phyloP scores from a whole-genome alignment of 2,113 vertebrate species.

The Cephalopterus ornatus region DNA sequence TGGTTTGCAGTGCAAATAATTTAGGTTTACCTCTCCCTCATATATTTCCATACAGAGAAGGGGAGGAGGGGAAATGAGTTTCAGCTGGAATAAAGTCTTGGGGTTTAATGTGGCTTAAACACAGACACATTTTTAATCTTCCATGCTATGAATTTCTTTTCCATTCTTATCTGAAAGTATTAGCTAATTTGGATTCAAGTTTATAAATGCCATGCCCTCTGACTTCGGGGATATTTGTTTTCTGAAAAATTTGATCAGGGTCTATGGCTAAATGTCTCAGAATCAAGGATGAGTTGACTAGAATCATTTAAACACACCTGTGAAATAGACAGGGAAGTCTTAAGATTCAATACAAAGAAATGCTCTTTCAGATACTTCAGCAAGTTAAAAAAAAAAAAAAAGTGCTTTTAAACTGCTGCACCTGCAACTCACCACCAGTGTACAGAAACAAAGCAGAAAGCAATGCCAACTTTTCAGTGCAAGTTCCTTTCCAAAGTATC shows the following conservation, averaged over 20 bases:
- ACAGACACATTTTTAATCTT: neutral
- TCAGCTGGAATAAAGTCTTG: conserved; percentile 33
- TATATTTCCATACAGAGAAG: neutral
- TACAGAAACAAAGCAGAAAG: neutral
- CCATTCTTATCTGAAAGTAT: neutral
- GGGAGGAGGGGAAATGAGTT: conserved; percentile 19
- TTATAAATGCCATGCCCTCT: neutral
- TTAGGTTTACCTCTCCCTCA: neutral
- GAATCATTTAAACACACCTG: neutral
- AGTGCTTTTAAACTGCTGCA: neutral
- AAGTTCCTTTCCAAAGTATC: neutral
- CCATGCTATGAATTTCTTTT: neutral
- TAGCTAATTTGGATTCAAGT: neutral
- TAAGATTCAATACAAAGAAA: neutral
- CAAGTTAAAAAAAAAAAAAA: neutral
- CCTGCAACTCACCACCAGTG: neutral
- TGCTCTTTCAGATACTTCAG: neutral
- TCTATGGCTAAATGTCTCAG: neutral
- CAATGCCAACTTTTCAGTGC: neutral
- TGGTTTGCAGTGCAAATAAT: conserved; percentile 42
- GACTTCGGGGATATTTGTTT: neutral
- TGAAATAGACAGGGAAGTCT: neutral
- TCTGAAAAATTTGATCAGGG: neutral
- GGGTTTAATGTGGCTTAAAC: neutral
- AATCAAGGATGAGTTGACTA: neutral